phyloP scores from a whole-genome alignment of 2,797 vertebrate species.

The Danio albolineatus region DNA sequence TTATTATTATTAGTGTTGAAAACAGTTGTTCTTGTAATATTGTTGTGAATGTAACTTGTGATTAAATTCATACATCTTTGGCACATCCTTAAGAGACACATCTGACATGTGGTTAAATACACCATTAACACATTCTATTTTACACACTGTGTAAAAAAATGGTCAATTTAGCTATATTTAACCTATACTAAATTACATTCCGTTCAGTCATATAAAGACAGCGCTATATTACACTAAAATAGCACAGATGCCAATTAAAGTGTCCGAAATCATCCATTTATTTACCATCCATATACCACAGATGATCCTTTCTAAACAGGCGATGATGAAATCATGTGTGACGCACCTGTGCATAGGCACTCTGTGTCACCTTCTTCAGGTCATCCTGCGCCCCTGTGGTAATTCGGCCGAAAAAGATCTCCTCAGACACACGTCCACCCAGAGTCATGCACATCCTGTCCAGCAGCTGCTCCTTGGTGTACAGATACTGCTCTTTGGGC shows the following conservation, averaged over 20 bases:
- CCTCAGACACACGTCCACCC: constrained; percentile 91
- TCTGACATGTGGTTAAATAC: too few species aligned
- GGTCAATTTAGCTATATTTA: too few species aligned
- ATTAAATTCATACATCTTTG: background rate
- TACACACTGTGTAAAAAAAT: too few species aligned
- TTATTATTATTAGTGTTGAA: background rate
- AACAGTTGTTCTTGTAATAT: background rate
- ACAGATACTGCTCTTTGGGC: constrained; percentile 94
- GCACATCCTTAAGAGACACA: too few species aligned
- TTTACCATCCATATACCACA: background rate
- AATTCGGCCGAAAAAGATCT: constrained; percentile 93
- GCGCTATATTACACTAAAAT: background rate
- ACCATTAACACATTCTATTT: too few species aligned
- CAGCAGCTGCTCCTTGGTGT: constrained; percentile 94
- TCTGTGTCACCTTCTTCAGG: constrained; percentile 94
- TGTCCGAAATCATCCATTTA: background rate
- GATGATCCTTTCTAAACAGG: background rate
- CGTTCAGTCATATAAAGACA: background rate
- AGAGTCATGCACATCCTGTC: constrained; percentile 98
- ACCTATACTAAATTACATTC: background rate
- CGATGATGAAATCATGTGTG: background rate
- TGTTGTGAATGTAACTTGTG: background rate
- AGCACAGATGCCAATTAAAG: background rate
- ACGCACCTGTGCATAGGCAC: constrained; percentile 91
- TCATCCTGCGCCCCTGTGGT: constrained; percentile 97